Evolutionary conservation across 2,888 invertebrate genomes (phyloP).

Genomic region (Psococerastis gibbosa): DNA sequence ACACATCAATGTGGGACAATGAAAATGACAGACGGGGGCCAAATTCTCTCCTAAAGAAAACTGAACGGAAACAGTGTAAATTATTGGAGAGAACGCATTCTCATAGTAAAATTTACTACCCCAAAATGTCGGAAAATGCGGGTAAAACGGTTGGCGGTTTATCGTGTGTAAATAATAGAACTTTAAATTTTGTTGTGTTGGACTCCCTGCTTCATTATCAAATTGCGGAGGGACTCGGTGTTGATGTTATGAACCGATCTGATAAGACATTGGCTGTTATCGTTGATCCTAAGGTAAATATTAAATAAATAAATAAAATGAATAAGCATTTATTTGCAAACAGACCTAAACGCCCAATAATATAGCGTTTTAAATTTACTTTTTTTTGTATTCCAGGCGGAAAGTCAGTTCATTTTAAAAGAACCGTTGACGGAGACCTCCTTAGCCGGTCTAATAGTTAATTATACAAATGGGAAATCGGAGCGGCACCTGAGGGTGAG

Average conservation of each 20-base stretch:
- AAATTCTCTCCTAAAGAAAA: slow-evolving; percentile 30
- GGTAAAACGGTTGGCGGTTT: slow-evolving; percentile 22
- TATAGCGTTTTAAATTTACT: too few relatives aligned
- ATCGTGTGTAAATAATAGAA: slow-evolving; percentile 33
- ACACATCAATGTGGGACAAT: slow-evolving; percentile 29
- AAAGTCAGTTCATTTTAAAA: slow-evolving; percentile 41
- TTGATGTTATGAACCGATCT: slow-evolving; percentile 37
- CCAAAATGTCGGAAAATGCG: slow-evolving; percentile 18
- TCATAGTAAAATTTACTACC: slow-evolving; percentile 17
- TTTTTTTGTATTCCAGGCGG: slow-evolving; percentile 34
- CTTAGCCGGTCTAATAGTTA: slow-evolving; percentile 29
- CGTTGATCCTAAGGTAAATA: slow-evolving; percentile 45
- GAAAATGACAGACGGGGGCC: slow-evolving; percentile 35
- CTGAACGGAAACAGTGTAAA: slow-evolving; percentile 22
- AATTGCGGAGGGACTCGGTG: slow-evolving; percentile 55
- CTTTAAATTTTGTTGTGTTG: slow-evolving; percentile 44
- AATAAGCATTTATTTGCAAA: too few relatives aligned
- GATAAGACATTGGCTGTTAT: slow-evolving; percentile 50
- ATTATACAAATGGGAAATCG: slow-evolving; percentile 28
- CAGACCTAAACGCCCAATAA: too few relatives aligned
- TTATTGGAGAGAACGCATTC: background rate
- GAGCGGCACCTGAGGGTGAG: slow-evolving; percentile 25
- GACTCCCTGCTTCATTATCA: slow-evolving; percentile 52
- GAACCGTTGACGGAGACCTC: slow-evolving; percentile 24
- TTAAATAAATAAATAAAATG: too few relatives aligned